Base-by-base conservation (phyloP, 1,140 invertebrate species). In the Psilanteris sp. region DNA sequence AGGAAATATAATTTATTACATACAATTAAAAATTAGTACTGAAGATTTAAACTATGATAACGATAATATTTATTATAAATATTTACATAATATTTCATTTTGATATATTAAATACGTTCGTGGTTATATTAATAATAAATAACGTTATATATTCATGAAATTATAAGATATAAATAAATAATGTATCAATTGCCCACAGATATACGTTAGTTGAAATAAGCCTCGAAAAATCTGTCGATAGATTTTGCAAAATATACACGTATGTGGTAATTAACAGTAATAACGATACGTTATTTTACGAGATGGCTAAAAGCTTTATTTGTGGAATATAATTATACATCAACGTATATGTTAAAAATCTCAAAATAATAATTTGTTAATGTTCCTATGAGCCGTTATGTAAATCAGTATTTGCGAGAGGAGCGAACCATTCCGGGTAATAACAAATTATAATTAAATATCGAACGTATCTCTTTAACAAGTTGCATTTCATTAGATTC, bases 381-480 rank as follows among this genome's bases (percentile, higher is more conserved):
- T 43, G 22, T 27, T 18, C 11, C 13, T 26, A 20, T 24, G 29
- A 8, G n/a, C 10, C 6, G 27, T 34, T 57, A 46, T 61, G 41
- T 36, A 61, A 61, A 61, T 61, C 13, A 46, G 31, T 24, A 11
- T 39, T 46, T 44, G 13, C 10, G 4, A 4, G 7, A 5, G 14
- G 9, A 16, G 5, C 11, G 4, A n/a, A 20, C 3, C 4, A 11
- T 61, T 8, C 41, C 8, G 18, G n/a, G 10, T 46, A 36, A 37
- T 37, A 37, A 48, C 32, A 48, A 37, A 48, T 48, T 29, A 37
- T 48, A 61, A 44, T 57, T 44, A 57, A 57, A 41, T 39, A 54
- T 27, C 22, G 22, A 54, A 7, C 48, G 10, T 13, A 48, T 20
- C 18, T 5, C 11, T 43, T 26, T 26, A 26, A 10, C 20, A 2